These are phyloP conservation scores for Buceros bicornis DNA, from an alignment of 2,797 vertebrate genomes.

Conservation along the genomic window DNA sequence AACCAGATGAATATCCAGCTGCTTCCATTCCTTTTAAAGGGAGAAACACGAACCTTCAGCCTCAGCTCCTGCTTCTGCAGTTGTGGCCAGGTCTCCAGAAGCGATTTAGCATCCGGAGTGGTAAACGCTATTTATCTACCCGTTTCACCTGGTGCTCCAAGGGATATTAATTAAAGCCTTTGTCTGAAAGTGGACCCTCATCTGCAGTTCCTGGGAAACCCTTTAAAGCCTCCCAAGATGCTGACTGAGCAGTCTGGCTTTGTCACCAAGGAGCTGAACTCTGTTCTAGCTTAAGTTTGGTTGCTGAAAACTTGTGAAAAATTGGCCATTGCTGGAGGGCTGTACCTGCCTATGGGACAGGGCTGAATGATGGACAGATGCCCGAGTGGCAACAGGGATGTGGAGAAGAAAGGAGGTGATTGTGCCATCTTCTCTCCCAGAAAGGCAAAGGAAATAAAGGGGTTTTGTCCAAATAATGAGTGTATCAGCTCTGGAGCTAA, in stretches of 20 bases:
- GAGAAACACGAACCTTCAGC: not conserved
- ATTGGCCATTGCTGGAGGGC: not conserved
- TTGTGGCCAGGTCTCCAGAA: not conserved
- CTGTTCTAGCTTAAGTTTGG: not conserved
- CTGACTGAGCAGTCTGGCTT: not conserved
- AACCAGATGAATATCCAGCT: conserved; percentile 52
- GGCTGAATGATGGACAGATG: rapidly evolving
- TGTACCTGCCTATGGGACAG: not conserved
- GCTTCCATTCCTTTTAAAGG: not conserved
- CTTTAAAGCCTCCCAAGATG: not conserved
- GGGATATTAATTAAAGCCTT: not conserved
- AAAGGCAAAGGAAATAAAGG: not conserved
- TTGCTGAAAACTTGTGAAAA: not conserved
- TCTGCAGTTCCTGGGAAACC: not conserved
- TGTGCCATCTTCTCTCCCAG: not conserved
- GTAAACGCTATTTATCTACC: not conserved
- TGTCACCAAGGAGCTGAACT: not conserved
- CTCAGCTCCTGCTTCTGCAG: not conserved
- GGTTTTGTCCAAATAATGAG: not conserved
- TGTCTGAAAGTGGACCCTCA: not conserved
- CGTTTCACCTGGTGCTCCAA: not conserved
- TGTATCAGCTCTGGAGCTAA: not conserved
- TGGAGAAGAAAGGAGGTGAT: not conserved
- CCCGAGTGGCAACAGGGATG: not conserved
- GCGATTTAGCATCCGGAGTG: not conserved